These are phyloP conservation scores for Drosophila mojavensis DNA, from an alignment of 1,140 invertebrate genomes.

Conservation along the genomic window DNA sequence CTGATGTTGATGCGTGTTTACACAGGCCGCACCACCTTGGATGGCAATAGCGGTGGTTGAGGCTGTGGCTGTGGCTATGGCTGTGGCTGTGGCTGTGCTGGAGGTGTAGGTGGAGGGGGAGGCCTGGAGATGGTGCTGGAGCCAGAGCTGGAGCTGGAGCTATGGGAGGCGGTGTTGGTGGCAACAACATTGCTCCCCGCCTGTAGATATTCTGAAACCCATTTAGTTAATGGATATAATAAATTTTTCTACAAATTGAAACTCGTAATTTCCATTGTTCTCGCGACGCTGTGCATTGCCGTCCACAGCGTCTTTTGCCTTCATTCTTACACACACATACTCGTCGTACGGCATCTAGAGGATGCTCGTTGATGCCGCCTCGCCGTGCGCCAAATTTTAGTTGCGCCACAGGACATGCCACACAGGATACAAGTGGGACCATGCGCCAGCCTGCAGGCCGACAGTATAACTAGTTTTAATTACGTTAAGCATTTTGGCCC, in stretches of 20 bases:
- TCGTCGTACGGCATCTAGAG: neutral
- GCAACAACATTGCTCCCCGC: slow-evolving; percentile 22
- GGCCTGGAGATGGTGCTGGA: neutral
- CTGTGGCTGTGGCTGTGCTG: neutral
- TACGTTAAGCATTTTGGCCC: slow-evolving; percentile 73
- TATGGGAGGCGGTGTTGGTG: neutral
- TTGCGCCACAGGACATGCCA: slow-evolving; percentile 2
- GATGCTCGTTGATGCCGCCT: neutral
- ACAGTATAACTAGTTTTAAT: slow-evolving; percentile 76
- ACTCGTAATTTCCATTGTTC: slow-evolving; percentile 83
- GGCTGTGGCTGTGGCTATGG: neutral
- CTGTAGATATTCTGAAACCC: slow-evolving; percentile 75
- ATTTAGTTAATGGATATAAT: slow-evolving; percentile 83
- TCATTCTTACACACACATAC: neutral
- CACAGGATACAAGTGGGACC: neutral
- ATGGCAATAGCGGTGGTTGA: slow-evolving; percentile 10
- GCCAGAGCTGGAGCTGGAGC: neutral
- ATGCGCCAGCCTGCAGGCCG: slow-evolving; percentile 23
- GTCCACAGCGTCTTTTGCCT: slow-evolving; percentile 30
- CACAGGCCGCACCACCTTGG: slow-evolving; percentile 48
- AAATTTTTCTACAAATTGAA: slow-evolving; percentile 83
- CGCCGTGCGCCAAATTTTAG: slow-evolving; percentile 47
- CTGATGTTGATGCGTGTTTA: slow-evolving; percentile 61
- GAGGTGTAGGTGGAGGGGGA: neutral
- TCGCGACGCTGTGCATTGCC: slow-evolving; percentile 54